Evolutionary conservation across 2,113 vertebrate species (phyloP).

Genomic region (Telmatochromis sp.): DNA sequence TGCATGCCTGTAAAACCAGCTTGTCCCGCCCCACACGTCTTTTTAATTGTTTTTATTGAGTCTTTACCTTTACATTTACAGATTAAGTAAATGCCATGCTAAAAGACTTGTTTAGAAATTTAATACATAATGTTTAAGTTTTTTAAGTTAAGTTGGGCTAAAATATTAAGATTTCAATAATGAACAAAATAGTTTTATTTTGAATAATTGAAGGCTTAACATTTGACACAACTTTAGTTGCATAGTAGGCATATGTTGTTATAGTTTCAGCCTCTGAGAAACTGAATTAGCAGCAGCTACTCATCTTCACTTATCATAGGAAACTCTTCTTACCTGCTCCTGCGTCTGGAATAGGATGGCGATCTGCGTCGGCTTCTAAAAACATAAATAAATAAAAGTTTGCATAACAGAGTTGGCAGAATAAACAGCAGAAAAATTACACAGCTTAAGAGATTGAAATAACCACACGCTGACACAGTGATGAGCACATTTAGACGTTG

Average conservation of each 20-base stretch:
- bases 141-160: background rate
- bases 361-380: conserved; percentile 63
- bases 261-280: background rate
- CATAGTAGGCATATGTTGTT: background rate
- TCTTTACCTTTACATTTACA: background rate
- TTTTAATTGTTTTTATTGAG: background rate
- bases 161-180: background rate
- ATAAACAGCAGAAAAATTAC: background rate
- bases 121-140: background rate
- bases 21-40: background rate
- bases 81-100: background rate
- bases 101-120: background rate
- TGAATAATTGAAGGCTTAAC: background rate
- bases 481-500: background rate
- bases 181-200: fast-evolving
- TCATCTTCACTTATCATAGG: background rate
- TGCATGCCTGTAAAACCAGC: background rate
- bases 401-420: fast-evolving
- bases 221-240: background rate
- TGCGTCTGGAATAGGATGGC: conserved; percentile 72
- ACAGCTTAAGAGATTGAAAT: too few species aligned
- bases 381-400: background rate
- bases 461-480: fast-evolving
- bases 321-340: conserved; percentile 63
- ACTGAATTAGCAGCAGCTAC: background rate